A percentile compares a stretch with the other conserved stretches of the same genome.
Conservation (phyloP, 2,888 invertebrate genomes). For the Cephus pulcher region DNA sequence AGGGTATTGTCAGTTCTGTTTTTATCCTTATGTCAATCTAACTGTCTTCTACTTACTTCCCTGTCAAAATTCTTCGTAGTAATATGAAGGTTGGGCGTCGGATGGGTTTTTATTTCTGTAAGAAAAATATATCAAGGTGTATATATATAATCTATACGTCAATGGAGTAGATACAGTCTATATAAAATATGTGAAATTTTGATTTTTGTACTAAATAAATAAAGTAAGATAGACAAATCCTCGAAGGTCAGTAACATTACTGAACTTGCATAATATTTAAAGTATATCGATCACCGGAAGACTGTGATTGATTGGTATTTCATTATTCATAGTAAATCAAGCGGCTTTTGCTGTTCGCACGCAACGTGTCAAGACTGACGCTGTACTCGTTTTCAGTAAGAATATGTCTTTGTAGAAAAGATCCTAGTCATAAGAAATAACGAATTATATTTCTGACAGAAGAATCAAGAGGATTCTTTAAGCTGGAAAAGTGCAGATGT, state of each 20-base stretch:
- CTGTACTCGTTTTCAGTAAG: background rate
- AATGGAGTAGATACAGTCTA: background rate
- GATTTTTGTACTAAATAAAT: background rate
- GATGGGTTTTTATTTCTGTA: background rate
- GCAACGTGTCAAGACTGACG: slow-evolving; percentile 5
- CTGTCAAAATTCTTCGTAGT: background rate
- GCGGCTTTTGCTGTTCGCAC: background rate
- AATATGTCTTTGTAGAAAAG: background rate
- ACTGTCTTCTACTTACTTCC: background rate
- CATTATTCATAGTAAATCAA: slow-evolving; percentile 4
- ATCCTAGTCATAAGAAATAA: background rate
- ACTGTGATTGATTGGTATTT: slow-evolving; percentile 3
- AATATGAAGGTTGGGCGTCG: background rate
- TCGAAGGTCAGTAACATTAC: slow-evolving; percentile 3
- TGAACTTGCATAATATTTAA: background rate
- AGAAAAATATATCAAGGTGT: too few relatives aligned
- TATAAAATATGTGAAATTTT: background rate
- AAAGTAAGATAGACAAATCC: background rate
- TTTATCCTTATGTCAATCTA: background rate
- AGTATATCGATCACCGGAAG: background rate
- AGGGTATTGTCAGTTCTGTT: background rate
- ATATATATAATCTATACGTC: background rate
- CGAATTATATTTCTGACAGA: background rate
- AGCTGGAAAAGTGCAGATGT: background rate
- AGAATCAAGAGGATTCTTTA: background rate